Conservation (phyloP, 2,888 invertebrate species). For the Nemoura dubitans region DNA sequence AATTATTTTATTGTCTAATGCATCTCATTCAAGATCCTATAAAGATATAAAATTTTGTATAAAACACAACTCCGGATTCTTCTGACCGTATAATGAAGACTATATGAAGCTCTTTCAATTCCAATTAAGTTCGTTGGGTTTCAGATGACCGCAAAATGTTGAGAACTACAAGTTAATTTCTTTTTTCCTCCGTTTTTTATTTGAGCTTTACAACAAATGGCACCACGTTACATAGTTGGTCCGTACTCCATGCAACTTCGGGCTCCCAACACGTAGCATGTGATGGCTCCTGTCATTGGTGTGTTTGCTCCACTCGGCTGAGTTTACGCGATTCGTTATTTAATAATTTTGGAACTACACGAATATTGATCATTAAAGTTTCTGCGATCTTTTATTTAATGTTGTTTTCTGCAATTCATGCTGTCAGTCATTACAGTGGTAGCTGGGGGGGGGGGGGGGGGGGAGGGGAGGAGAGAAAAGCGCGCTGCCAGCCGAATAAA, state of each 20-base stretch:
- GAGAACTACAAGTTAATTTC: background rate
- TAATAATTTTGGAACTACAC: background rate
- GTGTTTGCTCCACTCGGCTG: background rate
- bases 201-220: background rate
- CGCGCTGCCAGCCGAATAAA: background rate
- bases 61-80: background rate
- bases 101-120: background rate
- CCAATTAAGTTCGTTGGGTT: background rate
- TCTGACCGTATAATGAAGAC: background rate
- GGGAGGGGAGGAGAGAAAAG: background rate
- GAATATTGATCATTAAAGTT: constrained; percentile 5
- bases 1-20: background rate
- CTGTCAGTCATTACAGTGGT: background rate
- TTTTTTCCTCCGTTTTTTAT: background rate
- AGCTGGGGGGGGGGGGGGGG: background rate
- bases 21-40: background rate
- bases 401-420: background rate
- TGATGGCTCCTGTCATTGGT: background rate
- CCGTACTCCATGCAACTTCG: no score
- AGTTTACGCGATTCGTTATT: background rate
- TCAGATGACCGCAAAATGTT: background rate
- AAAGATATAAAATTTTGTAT: background rate
- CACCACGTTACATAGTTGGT: background rate
- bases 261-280: background rate
- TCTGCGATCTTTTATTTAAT: background rate